These are phyloP conservation scores for Scophthalmus maximus DNA, from an alignment of 2,113 vertebrate genomes.

Conservation along the genomic window DNA sequence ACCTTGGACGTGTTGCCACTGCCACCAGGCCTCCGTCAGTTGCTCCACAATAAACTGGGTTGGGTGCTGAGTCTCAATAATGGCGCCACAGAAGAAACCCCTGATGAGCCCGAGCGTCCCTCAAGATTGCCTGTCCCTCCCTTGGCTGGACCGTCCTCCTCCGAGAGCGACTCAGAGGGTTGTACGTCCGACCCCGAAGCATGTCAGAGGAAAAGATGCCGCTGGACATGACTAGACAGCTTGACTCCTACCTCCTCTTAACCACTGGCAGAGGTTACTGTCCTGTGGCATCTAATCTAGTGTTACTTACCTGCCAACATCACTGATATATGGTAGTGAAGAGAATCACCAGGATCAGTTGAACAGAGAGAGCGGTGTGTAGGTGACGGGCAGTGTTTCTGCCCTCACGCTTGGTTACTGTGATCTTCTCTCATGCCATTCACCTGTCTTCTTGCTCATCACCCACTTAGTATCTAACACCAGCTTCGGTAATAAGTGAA, in stretches of 20 bases:
- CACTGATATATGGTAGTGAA: slow-evolving; percentile 14
- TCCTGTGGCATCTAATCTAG: slow-evolving; percentile 10
- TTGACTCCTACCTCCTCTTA: slow-evolving; percentile 14
- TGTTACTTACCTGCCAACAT: slow-evolving; percentile 36
- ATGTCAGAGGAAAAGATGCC: slow-evolving; percentile 93
- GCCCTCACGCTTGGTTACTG: slow-evolving; percentile 42
- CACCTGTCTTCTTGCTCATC: slow-evolving; percentile 23
- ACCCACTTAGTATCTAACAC: slow-evolving; percentile 22
- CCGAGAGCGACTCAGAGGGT: slow-evolving; percentile 85
- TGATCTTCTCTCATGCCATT: slow-evolving; percentile 57
- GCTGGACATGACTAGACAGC: slow-evolving; percentile 86
- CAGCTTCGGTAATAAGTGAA: slow-evolving; percentile 47
- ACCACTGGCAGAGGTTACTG: slow-evolving; percentile 43
- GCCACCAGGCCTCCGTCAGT: slow-evolving; percentile 94
- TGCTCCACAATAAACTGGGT: slow-evolving; percentile 94
- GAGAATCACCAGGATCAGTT: background rate
- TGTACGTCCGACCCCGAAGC: slow-evolving; percentile 85
- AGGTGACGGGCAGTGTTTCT: slow-evolving; percentile 12
- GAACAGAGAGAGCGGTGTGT: slow-evolving; percentile 17
- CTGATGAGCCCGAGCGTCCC: slow-evolving; percentile 52
- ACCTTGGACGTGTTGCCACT: slow-evolving; percentile 91
- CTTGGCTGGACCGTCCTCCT: slow-evolving; percentile 69
- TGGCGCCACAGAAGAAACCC: slow-evolving; percentile 52
- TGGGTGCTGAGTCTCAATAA: slow-evolving; percentile 94
- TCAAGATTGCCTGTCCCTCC: slow-evolving; percentile 51